Evolutionary conservation across 2,888 invertebrate genomes (phyloP), one percentile per base, ranked within the genome.

Genomic region (Julus scandinavius): DNA sequence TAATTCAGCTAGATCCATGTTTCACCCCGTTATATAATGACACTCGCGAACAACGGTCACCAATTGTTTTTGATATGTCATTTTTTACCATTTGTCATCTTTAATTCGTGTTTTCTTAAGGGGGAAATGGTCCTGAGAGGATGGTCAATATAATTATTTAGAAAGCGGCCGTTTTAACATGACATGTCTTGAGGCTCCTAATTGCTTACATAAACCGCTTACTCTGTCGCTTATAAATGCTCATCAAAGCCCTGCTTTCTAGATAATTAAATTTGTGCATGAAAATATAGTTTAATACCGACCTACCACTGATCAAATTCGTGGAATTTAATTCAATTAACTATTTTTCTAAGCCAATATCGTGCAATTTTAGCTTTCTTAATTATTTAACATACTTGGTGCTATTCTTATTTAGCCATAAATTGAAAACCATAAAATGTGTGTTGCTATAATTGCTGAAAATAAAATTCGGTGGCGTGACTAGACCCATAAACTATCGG

Each of bases 21-120:
- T 72, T 72, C 4, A 15, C 29, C 29, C 1, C 29, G 1, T 2
- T 29, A 72, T 9, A 13, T 72, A 72, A 72, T 72, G 29, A 11
- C 72, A 2, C 7, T 9, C 11, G 11, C 13, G 3, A 11, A 1
- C 29, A 72, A 29, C n/a, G 72, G 72, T 72, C 72, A 29, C 29
- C 0, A 72, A 72, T n/a, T 72, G 72, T 72, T 72, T 72, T 54
- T 11, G 72, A 72, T 72, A 72, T 72, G 72, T 72, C 72, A 72
- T 29, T 72, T 72, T 72, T 29, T 72, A 29, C 72, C 72, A 72
- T 13, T 29, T 29, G 72, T 72, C 72, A 72, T 72, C 29, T 72
- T 72, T 72, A 72, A 72, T 72, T 29, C 29, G 72, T 72, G 72
- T 29, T 72, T 29, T 72, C 72, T 72, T 72, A 72, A 72, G 72